Percentiles rank a stretch among this genome's conserved stretches.
These are phyloP conservation scores for Apamea epomidion DNA, from an alignment of 2,888 invertebrate genomes.

Conservation along the genomic window DNA sequence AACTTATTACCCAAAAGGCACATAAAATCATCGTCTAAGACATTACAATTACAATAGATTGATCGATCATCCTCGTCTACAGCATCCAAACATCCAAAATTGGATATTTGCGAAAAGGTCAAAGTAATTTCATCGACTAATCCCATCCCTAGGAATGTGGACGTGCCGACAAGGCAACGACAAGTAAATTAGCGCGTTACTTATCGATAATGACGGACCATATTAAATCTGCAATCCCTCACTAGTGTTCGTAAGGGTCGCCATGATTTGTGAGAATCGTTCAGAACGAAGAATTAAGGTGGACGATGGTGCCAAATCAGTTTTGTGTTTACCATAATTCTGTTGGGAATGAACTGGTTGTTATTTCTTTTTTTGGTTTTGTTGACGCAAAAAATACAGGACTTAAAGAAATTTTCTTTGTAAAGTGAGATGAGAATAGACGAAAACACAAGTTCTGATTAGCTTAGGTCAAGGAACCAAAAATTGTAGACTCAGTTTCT, in stretches of 20 bases:
- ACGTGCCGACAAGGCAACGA: constrained; percentile 65
- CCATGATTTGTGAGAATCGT: constrained; percentile 34
- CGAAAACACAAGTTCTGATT: too few relatives aligned
- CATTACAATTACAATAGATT: constrained; percentile 57
- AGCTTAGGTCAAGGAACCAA: too few relatives aligned
- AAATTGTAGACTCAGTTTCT: too few relatives aligned
- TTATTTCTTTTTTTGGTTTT: background rate
- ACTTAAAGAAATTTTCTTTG: too few relatives aligned
- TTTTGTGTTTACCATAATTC: background rate
- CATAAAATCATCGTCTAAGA: constrained; percentile 48
- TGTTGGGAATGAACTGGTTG: background rate
- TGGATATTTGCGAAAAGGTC: constrained; percentile 65
- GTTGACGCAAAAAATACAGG: too few relatives aligned
- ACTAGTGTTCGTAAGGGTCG: constrained; percentile 60
- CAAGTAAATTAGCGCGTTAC: constrained; percentile 86
- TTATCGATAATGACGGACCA: constrained; percentile 85
- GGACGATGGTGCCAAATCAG: background rate
- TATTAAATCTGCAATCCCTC: constrained; percentile 77
- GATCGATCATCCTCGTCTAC: constrained; percentile 53
- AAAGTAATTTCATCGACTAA: constrained; percentile 63
- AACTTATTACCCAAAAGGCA: constrained; percentile 17
- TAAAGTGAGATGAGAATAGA: too few relatives aligned
- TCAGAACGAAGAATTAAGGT: background rate
- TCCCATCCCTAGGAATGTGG: constrained; percentile 65
- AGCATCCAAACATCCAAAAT: constrained; percentile 62